Evolutionary conservation across 1,140 invertebrate species (phyloP), one percentile per base, ranked within the genome.

Genomic region (Bombus consobrinus): DNA sequence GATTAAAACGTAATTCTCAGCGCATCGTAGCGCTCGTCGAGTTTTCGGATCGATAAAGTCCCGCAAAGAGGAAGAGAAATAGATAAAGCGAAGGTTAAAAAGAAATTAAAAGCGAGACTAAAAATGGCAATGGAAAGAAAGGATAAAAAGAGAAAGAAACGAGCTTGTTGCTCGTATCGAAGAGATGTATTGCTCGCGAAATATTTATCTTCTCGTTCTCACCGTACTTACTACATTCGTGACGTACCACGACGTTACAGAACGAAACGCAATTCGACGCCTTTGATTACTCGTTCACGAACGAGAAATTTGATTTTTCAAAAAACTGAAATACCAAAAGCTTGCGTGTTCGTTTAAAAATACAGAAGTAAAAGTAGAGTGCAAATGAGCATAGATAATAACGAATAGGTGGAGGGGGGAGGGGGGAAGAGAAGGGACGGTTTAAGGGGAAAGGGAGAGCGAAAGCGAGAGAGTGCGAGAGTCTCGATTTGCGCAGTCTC

Each of bases 31-130:
- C 15, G 53, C 25, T 57, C 57, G 74, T 39, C 57, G 81, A 83
- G 74, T 78, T 83, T 78, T 68, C 69, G n/a, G 81, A 87, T 87
- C 85, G 85, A 87, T 87, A 87, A 62, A 53, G 62, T 47, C 3
- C n/a, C 32, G 41, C 4, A 15, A 34, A 47, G 57, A 47, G 83
- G 18, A 66, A 81, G 39, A 85, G 57, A 71, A 47, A 71, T 28
- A 43, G 59, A 39, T 18, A 1, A 8, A 53, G 28, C 81, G 69
- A n/a, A 10, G n/a, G 3, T 3, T 25, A 25, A n/a, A 62, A 37
- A 32, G 13, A 39, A 32, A 10, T n/a, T 6, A 47, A n/a, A 69
- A n/a, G 34, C 25, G 10, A 34, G 6, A 22, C 32, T 62, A 68
- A 25, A 39, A 47, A 53, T 53, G n/a, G 59, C 39, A 8, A 28